A percentile compares a stretch with the other conserved stretches of the same genome.
These are phyloP conservation scores for Acrobeloides nanus DNA, from an alignment of 2,888 invertebrate species.

Conservation along the genomic window DNA sequence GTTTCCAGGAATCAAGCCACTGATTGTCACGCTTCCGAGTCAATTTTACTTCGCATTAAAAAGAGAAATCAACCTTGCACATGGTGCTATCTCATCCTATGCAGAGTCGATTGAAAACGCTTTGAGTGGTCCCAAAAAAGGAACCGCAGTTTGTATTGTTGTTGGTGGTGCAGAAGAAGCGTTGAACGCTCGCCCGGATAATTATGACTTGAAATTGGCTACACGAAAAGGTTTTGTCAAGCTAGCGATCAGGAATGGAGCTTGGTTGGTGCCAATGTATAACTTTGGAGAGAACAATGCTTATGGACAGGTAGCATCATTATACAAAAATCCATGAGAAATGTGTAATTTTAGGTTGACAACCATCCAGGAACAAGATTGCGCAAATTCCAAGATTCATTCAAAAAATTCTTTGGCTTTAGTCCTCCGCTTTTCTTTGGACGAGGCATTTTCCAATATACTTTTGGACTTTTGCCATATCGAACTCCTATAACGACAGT, in stretches of 20 bases:
- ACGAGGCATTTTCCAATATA: conserved; percentile 81
- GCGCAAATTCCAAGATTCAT: conserved; percentile 30
- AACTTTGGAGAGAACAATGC: conserved; percentile 57
- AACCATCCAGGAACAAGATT: conserved; percentile 34
- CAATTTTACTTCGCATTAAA: conserved; percentile 69
- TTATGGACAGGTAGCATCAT: conserved; percentile 29
- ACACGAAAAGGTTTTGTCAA: conserved; percentile 37
- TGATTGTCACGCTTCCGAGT: conserved; percentile 65
- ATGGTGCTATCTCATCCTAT: conserved; percentile 57
- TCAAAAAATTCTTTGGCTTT: conserved; percentile 53
- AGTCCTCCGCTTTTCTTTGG: conserved; percentile 57
- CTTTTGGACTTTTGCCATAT: conserved; percentile 74
- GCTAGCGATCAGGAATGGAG: conserved; percentile 46
- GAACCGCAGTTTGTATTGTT: conserved; percentile 66
- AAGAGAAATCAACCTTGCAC: conserved; percentile 64
- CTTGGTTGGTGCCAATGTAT: conserved; percentile 55
- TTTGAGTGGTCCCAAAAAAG: conserved; percentile 35
- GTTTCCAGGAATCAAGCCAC: conserved; percentile 57
- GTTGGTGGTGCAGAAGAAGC: conserved; percentile 86
- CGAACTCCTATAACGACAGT: conserved; percentile 75
- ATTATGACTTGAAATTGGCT: conserved; percentile 30
- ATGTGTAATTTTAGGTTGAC: conserved; percentile 5
- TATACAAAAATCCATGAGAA: neutral
- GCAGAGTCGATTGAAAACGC: conserved; percentile 46
- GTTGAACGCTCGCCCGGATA: conserved; percentile 55